Conservation (phyloP, 2,113 vertebrate genomes). For the Alexandromys fortis region DNA sequence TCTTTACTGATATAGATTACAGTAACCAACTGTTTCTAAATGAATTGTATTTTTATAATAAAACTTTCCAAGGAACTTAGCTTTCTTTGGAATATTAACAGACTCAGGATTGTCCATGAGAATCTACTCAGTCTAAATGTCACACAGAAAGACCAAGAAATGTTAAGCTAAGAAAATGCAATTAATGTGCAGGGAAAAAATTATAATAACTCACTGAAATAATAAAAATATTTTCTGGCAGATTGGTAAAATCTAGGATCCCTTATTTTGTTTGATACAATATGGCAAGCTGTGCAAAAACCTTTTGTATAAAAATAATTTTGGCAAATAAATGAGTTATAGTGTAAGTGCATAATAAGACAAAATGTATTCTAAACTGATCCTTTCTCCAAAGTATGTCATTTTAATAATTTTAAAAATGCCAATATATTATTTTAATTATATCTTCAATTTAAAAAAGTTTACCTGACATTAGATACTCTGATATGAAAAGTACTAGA, state of each 20-base stretch:
- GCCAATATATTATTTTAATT: constrained; percentile 40
- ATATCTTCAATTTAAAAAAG: constrained; percentile 49
- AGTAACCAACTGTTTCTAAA: not conserved
- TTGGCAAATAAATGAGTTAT: constrained; percentile 20
- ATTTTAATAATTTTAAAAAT: constrained; percentile 55
- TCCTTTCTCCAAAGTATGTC: not conserved
- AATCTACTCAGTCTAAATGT: no score
- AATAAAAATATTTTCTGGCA: constrained; percentile 17
- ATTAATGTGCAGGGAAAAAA: not conserved
- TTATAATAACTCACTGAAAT: not conserved
- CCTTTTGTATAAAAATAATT: constrained; percentile 33
- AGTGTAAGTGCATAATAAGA: constrained; percentile 36
- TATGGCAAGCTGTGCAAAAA: not conserved
- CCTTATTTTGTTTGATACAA: constrained; percentile 39
- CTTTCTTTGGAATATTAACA: not conserved
- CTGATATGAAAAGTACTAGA: constrained; percentile 73
- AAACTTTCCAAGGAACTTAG: not conserved
- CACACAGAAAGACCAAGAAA: not conserved
- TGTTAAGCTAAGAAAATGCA: not conserved
- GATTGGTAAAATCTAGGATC: constrained; percentile 20
- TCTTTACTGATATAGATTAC: not conserved
- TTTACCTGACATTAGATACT: constrained; percentile 68
- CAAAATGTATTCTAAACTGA: constrained; percentile 50
- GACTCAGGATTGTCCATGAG: not conserved
- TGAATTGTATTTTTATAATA: not conserved